Percentiles rank a stretch among this genome's conserved stretches.
phyloP scores from a whole-genome alignment of 2,113 vertebrate species.

The Symphodus melops region DNA sequence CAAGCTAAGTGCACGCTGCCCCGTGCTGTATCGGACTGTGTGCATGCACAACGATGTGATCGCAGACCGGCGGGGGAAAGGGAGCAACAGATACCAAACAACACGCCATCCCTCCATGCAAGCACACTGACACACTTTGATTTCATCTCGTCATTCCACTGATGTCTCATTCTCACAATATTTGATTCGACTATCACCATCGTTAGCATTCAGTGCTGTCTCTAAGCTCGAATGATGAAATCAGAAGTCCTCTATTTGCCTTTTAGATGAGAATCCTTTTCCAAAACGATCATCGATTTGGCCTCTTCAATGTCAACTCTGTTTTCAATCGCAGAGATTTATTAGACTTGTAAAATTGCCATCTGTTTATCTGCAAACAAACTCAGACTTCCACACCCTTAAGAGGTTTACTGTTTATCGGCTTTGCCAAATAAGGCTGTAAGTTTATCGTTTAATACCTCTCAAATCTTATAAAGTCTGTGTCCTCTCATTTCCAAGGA shows the following conservation, averaged over 20 bases:
- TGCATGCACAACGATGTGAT: too few species aligned
- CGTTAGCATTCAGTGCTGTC: constrained; percentile 1
- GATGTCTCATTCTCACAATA: neutral
- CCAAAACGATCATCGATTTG: constrained; percentile 21
- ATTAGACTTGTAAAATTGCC: constrained; percentile 58
- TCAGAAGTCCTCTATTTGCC: constrained; percentile 35
- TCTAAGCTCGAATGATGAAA: constrained; percentile 12
- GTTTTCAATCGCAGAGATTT: constrained; percentile 52
- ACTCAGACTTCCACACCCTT: constrained; percentile 22
- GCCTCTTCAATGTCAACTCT: constrained; percentile 42
- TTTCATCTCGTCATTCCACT: neutral
- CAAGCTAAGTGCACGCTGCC: too few species aligned
- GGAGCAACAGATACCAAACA: too few species aligned
- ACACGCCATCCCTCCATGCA: neutral
- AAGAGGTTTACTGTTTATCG: constrained; percentile 53
- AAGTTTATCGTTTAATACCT: constrained; percentile 50
- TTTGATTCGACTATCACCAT: constrained; percentile 10
- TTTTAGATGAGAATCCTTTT: constrained; percentile 35
- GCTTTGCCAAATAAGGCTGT: constrained; percentile 44
- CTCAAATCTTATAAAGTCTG: constrained; percentile 33
- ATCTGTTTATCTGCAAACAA: constrained; percentile 72
- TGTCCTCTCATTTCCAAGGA: constrained; percentile 22
- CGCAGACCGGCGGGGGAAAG: too few species aligned
- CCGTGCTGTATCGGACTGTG: too few species aligned
- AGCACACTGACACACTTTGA: neutral